Percentiles rank a stretch among this genome's conserved stretches.
phyloP scores from a whole-genome alignment of 92 coral and sea anemone genomes.

The Parazoanthus atlanticus region DNA sequence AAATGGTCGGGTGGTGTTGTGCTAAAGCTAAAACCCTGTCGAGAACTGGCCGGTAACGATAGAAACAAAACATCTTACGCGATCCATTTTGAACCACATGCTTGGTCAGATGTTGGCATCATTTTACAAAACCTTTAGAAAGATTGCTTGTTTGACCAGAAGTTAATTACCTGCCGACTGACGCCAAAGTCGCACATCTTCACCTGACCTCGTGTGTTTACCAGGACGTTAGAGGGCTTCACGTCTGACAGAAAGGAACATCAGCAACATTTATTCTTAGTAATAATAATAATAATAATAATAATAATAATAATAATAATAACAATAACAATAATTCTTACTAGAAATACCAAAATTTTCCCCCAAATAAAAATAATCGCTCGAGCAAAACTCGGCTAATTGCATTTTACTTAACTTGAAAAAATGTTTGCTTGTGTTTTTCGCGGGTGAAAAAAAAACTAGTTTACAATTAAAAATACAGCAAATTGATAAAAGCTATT shows the following conservation, averaged over 20 bases:
- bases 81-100: too few species aligned
- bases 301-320: too few species aligned
- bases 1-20: too few species aligned
- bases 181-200: slow-evolving; percentile 98
- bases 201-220: slow-evolving; percentile 92
- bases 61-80: too few species aligned
- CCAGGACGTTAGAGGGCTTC: slow-evolving; percentile 95
- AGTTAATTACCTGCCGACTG: slow-evolving; percentile 81
- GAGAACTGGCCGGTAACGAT: too few species aligned
- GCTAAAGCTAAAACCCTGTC: too few species aligned
- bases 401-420: not conserved
- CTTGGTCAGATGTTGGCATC: too few species aligned
- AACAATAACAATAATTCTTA: not conserved
- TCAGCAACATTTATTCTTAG: not conserved
- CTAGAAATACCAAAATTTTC: not conserved
- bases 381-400: not conserved
- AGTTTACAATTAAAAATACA: too few species aligned
- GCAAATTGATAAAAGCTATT: too few species aligned
- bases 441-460: too few species aligned
- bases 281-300: too few species aligned
- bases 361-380: not conserved
- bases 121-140: too few species aligned
- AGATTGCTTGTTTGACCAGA: not conserved
- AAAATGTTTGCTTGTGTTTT: not conserved
- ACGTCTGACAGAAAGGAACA: slow-evolving; percentile 62